These are phyloP conservation scores for Trichechus manatus DNA, from an alignment of 2,113 vertebrate species.

Conservation along the genomic window DNA sequence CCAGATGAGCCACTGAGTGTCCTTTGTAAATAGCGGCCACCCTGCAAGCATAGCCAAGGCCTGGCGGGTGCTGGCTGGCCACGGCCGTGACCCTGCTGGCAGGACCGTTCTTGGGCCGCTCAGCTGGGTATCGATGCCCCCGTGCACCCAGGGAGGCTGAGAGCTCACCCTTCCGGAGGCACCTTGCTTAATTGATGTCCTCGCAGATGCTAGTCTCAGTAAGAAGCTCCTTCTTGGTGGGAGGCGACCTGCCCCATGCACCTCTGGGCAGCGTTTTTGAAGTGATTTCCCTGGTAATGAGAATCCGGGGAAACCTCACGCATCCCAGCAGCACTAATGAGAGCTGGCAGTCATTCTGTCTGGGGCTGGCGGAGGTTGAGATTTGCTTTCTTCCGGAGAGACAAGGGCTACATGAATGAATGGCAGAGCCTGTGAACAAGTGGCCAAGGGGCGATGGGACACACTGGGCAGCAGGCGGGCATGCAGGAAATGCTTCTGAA, in stretches of 20 bases:
- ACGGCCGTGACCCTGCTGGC: accelerated
- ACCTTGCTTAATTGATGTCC: neutral
- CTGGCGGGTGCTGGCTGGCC: accelerated
- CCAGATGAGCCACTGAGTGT: neutral
- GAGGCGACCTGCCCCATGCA: accelerated
- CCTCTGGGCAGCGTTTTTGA: neutral
- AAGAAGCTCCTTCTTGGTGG: accelerated
- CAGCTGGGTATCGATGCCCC: neutral
- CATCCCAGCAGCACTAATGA: no score
- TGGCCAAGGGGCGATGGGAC: accelerated
- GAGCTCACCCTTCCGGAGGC: neutral
- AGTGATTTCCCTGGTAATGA: neutral
- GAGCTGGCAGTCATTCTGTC: neutral
- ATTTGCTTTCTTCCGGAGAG: neutral
- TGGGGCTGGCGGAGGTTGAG: neutral
- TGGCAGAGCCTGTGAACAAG: neutral
- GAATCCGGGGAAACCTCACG: neutral
- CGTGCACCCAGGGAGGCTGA: accelerated
- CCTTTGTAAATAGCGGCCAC: neutral
- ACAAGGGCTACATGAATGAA: accelerated
- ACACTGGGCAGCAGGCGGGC: accelerated
- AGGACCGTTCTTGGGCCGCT: accelerated
- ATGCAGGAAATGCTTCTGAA: no score
- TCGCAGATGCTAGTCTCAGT: accelerated
- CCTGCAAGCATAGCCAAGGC: neutral